Base-by-base conservation (phyloP, 2,797 vertebrate species). In the Novumbra hubbsi region DNA sequence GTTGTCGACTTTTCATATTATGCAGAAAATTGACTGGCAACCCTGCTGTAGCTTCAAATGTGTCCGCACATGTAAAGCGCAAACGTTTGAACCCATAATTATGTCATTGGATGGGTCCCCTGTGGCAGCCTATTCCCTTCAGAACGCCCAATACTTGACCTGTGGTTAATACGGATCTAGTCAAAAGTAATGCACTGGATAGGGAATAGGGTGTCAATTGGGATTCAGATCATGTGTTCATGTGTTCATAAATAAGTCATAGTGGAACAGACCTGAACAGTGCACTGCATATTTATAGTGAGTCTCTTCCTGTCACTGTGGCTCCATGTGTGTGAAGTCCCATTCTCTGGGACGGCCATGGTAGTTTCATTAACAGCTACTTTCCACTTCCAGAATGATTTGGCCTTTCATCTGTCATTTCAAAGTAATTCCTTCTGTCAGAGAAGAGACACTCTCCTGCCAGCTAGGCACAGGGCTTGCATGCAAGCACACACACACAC, bases 251-350 rank as follows among this genome's bases (percentile, higher is more conserved):
- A 87, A 82, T 80, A 80, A 80, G 72, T 76, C 69, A 74, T 60
- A 34, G 63, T 34, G 64, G 64, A 60, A 24, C 38, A 73, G 76
- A 75, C 41, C 80, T 77, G 68, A 60, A 60, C 48, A 70, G 82
- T 71, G 21, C 73, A 4, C 28, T 89, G 79, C 83, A 88, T 91
- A 90, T 90, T 91, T 81, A 89, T 87, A 38, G 6, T 6, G 14
- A 70, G 32, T 75, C 76, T 66, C n/a, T 57, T 41, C 41, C 73
- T 50, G 79, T 75, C 73, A 50, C 67, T 5, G 48, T 73, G 82
- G 73, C 78, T 71, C 79, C 41, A 3, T 57, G 73, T 83, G 55
- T 57, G 55, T 57, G n/a, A 85, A 81, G 78, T 73, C 78, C 77
- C 72, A 78, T 86, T 52, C 68, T 68, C 66, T 80, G 81, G 76